Base-by-base conservation (phyloP, 2,797 vertebrate genomes). In the Numenius phaeopus region DNA sequence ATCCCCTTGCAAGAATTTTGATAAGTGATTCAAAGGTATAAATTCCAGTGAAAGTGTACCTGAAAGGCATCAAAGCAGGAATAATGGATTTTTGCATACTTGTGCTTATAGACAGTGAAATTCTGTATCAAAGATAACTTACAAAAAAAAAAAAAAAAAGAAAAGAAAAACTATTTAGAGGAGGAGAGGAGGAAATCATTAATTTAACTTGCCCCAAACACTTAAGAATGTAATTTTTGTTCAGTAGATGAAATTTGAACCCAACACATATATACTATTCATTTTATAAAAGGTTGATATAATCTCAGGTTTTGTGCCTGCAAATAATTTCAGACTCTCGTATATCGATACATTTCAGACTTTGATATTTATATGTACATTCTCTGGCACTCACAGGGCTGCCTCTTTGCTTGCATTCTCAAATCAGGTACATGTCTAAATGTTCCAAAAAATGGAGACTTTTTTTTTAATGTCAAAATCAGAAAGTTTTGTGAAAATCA, bases 1-100 rank as follows among this genome's bases (percentile, higher is more conserved):
- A 99, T 49, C 99, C 99, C 97, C 99, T 99, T 87, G 99, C 99
- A 95, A 99, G 98, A 94, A 99, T 99, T 98, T 99, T 99, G 94
- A 99, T 98, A 59, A 99, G 98, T 49, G 99, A 99, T 98, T 99
- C 99, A 98, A 99, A 99, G 5, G 99, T 99, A 96, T 99, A 99
- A 98, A 99, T 99, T 91, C 98, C 99, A 95, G 99, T 99, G 96
- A 99, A 99, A 49, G 98, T 98, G 93, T 99, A 99, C 98, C 99
- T 99, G 98, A 98, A 97, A 88, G 90, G 75, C 87, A 95, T 87
- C 42, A 97, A 39, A 94, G 61, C 12, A 81, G 59, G 32, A 83
- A 80, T 52, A 67, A 89, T 14, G 22, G 11, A 78, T n/a, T 77
- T 95, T 93, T 83, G 21, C 46, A 55, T 75, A 47, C 4, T 66